Percentiles rank a stretch among this genome's conserved stretches.
phyloP scores from a whole-genome alignment of 1,140 invertebrate species.

The Nebria ingens region DNA sequence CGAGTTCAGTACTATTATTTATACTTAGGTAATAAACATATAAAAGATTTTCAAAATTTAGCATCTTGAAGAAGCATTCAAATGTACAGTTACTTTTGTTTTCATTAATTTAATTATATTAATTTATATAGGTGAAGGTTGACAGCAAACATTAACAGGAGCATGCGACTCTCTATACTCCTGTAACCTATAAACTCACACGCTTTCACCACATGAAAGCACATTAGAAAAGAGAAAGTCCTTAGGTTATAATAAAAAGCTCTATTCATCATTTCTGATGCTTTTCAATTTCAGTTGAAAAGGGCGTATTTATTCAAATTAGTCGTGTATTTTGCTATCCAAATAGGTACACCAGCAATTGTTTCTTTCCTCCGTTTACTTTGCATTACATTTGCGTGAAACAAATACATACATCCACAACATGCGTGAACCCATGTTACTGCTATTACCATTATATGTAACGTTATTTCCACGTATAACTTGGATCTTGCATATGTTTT shows the following conservation, averaged over 20 bases:
- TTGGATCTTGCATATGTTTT: no score
- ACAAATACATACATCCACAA: neutral
- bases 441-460: neutral
- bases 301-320: constrained; percentile 4
- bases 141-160: neutral
- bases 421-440: neutral
- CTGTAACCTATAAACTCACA: neutral
- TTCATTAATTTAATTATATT: constrained; percentile 4
- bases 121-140: constrained; percentile 1
- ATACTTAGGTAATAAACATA: neutral
- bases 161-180: neutral
- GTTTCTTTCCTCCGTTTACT: neutral
- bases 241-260: neutral
- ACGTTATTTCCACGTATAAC: neutral
- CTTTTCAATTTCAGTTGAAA: constrained; percentile 7
- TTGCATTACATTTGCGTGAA: neutral
- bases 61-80: constrained; percentile 1
- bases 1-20: neutral
- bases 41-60: neutral
- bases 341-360: neutral
- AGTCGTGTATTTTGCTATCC: neutral
- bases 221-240: constrained; percentile 1
- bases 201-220: neutral
- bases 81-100: neutral
- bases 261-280: constrained; percentile 8